Evolutionary conservation across 2,113 vertebrate genomes (phyloP), one percentile per base, ranked within the genome.

Genomic region (Artemisiospiza belli): DNA sequence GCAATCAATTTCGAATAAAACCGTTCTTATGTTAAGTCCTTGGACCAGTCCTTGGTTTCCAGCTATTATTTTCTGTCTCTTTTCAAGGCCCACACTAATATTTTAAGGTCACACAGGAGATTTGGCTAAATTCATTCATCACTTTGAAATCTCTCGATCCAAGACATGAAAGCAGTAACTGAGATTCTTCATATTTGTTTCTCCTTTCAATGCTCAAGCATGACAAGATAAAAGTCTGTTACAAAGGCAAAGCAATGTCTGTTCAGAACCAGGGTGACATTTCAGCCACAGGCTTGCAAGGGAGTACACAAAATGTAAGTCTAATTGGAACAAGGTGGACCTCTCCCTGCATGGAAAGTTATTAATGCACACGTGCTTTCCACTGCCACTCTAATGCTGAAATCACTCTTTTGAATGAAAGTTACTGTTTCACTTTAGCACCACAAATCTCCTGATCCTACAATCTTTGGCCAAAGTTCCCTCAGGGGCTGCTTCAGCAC

Each of bases 11-110:
- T 89, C 39, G 90, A 74, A 89, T 30, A 75, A 73, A 95, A 76
- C 47, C 2, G 2, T 83, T 64, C 51, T 59, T 59, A 35, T 13
- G 17, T 33, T 27, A 83, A 94, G 75, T 75, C 67, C 58, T 95
- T 91, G 77, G 39, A 91, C 41, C 14, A 81, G 89, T 81, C 89
- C 91, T 92, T 92, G 87, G 87, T 92, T 85, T 89, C 51, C 87
- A 87, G 44, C 64, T 44, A 33, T 79, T 87, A 80, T 61, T 47
- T 91, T 47, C 70, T 59, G 4, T 33, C n/a, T 49, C 63, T 92
- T 94, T 70, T 85, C 90, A 95, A 83, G 87, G 82, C 35, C 84
- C 43, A 18, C 39, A 30, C 43, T 25, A 47, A 52, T 66, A 67
- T 47, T 92, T 70, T 84, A 78, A 91, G 63, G 74, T 62, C 68